Evolutionary conservation across 1,140 invertebrate genomes (phyloP), one percentile per base, ranked within the genome.

Genomic region (Leptopilina boulardi): DNA sequence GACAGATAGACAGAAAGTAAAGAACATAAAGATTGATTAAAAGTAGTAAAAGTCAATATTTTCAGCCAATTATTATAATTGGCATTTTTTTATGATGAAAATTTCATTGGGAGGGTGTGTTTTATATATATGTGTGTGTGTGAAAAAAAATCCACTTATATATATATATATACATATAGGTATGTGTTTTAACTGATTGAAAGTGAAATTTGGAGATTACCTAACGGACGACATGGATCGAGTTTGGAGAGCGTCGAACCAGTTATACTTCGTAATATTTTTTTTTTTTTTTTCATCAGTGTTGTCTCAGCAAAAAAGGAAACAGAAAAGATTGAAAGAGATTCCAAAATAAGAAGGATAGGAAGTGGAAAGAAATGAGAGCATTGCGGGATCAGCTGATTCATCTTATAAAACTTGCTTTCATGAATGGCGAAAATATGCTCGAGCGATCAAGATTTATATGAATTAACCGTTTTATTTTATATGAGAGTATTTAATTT

Each of bases 131-230:
- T 59, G 2, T 19, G 1, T 26, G n/a, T n/a, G n/a, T n/a, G n/a
- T n/a, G n/a, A n/a, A n/a, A n/a, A n/a, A n/a, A n/a, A n/a, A n/a
- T n/a, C n/a, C n/a, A n/a, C n/a, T n/a, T n/a, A n/a, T n/a, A n/a
- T n/a, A n/a, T n/a, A n/a, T 13, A 21, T 56, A 26, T 56, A 13
- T 23, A 56, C 11, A 26, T 66, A 30, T 26, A 66, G 79, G 78
- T 77, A 79, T 81, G 77, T 79, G 77, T 79, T 79, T 80, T 77
- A 82, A 82, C 77, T 77, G 80, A 85, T 79, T 82, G 81, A 81
- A 83, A 86, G 84, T 83, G 83, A 86, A 86, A 86, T 86, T 86
- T 79, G 80, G 78, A 73, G 78, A 86, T 86, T 86, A 84, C 84
- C 81, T 82, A 86, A 86, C 81, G 75, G 75, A n/a, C 21, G 42